These are phyloP conservation scores for Hemithea aestivaria DNA, from an alignment of 2,888 invertebrate species.

Conservation along the genomic window DNA sequence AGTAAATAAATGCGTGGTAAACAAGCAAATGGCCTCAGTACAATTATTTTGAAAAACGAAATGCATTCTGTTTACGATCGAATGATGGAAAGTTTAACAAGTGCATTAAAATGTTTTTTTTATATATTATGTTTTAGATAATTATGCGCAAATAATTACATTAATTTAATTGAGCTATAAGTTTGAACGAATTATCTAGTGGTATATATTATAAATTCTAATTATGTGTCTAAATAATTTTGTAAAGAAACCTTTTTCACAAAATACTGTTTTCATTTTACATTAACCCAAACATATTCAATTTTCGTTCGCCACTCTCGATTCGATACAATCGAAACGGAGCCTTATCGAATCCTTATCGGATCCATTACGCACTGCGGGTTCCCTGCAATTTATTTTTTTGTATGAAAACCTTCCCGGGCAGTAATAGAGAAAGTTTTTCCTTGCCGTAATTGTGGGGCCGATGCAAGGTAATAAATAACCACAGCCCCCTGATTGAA, in stretches of 20 bases:
- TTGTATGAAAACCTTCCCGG: constrained; percentile 66
- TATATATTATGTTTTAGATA: too few species aligned
- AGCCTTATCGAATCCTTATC: constrained; percentile 34
- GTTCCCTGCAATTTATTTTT: constrained; percentile 68
- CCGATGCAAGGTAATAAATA: constrained; percentile 75
- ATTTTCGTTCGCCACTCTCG: constrained; percentile 10
- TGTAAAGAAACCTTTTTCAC: neutral
- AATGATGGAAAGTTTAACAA: too few species aligned
- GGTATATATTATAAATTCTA: too few species aligned
- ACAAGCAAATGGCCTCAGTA: too few species aligned
- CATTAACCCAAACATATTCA: constrained; percentile 6
- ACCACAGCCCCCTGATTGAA: constrained; percentile 75
- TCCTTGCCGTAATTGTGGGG: constrained; percentile 75
- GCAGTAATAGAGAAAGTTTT: constrained; percentile 75
- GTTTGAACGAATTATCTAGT: too few species aligned
- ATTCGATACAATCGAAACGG: constrained; percentile 51
- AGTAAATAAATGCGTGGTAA: too few species aligned
- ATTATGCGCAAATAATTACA: too few species aligned
- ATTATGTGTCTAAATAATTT: too few species aligned
- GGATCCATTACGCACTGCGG: constrained; percentile 67
- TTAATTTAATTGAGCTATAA: too few species aligned
- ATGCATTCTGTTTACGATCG: too few species aligned
- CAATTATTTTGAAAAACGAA: too few species aligned
- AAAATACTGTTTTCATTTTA: constrained; percentile 2
- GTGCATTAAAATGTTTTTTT: too few species aligned